Conservation (phyloP, 2,113 vertebrate genomes). For the Noctilio leporinus region DNA sequence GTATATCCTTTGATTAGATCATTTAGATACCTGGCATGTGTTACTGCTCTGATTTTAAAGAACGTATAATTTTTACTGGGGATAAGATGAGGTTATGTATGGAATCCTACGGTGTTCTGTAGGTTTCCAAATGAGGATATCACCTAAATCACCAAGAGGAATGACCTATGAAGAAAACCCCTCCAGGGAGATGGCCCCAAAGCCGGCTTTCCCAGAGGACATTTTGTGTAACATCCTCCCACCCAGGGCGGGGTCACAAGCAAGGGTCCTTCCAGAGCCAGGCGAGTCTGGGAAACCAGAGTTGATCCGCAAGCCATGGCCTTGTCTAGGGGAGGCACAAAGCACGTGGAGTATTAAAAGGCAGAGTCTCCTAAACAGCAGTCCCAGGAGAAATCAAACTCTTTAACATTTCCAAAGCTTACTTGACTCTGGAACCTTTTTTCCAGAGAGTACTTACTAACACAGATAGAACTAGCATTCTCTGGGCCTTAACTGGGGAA, state of each 20-base stretch:
- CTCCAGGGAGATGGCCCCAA: constrained; percentile 19
- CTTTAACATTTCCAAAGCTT: constrained; percentile 47
- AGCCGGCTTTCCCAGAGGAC: constrained; percentile 59
- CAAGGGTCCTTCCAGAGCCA: neutral
- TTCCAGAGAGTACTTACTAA: constrained; percentile 13
- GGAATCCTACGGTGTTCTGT: constrained; percentile 25
- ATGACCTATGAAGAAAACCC: constrained; percentile 52
- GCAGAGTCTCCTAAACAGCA: constrained; percentile 31
- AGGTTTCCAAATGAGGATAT: constrained; percentile 2
- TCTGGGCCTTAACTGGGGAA: constrained; percentile 3
- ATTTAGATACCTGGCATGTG: constrained; percentile 23
- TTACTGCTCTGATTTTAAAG: constrained; percentile 29
- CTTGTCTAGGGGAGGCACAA: constrained; percentile 61
- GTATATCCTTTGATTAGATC: neutral
- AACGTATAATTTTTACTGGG: neutral
- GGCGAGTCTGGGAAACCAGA: constrained; percentile 63
- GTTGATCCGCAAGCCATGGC: constrained; percentile 60
- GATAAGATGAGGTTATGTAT: neutral
- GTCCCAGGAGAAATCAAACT: constrained; percentile 57
- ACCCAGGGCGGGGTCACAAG: neutral
- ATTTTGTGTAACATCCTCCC: constrained; percentile 43
- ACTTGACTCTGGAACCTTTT: neutral
- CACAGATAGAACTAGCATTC: neutral
- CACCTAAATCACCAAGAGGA: constrained; percentile 58
- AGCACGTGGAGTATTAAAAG: constrained; percentile 53